Base-by-base conservation (phyloP, 2,113 vertebrate genomes). In the Oncorhynchus tshawytscha region DNA sequence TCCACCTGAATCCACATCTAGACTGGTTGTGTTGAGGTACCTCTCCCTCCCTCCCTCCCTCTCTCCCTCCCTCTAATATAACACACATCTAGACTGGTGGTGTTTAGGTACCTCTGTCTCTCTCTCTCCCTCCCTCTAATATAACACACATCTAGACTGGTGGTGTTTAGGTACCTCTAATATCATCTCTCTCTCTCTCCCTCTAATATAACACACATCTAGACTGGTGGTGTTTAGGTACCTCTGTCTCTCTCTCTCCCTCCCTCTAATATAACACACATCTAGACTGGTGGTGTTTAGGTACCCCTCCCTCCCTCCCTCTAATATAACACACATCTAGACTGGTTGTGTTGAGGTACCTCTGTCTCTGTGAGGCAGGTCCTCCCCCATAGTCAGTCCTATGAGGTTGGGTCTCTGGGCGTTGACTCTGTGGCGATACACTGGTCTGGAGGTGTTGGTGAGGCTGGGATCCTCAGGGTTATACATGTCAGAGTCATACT, bases 401-500 rank as follows among this genome's bases (percentile, higher is more conserved):
- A 99, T 99, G 81, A 99, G 94, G 87, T 99, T 99, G 81, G 97
- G 96, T 89, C 98, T 95, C 89, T 98, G 97, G 39, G 95, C 95
- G 83, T 97, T 97, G 73, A 95, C 95, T 82, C 96, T 91, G 82
- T 99, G 97, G 84, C 98, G 94, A 85, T 97, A 99, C 90, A 98
- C 90, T 27, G 97, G 97, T 84, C 97, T 94, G 79, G 96, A 93
- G 85, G 93, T 95, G 85, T 85, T 96, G 80, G 96, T 98, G 91
- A 99, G 96, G 87, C 98, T 99, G 88, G 97, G 98, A 83, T 97
- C 96, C 89, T 99, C 98, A 48, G 98, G 98, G 90, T 99, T 99
- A 86, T 99, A 99, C 72, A 96, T 95, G 85, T 99, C 98, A 67
- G 95, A 90, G 82, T 99, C 97, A 73, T 96, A 99, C 51, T 93